Conservation (phyloP, 2,113 vertebrate species). For the Blennius ocellaris region DNA sequence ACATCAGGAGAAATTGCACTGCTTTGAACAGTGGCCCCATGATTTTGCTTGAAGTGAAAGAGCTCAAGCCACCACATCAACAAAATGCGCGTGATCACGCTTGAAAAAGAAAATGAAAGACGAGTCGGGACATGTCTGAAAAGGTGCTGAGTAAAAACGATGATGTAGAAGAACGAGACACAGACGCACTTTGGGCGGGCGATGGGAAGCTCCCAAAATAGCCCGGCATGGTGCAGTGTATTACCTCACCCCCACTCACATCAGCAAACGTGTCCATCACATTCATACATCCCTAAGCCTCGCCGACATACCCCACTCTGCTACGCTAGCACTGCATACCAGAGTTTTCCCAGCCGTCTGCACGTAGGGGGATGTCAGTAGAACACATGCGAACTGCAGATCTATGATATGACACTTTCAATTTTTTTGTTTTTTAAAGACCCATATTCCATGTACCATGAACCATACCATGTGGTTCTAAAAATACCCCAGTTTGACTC, state of each 20-base stretch:
- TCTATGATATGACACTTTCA: conserved; percentile 63
- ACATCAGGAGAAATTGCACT: conserved; percentile 16
- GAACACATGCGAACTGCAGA: conserved; percentile 36
- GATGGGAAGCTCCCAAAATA: conserved; percentile 71
- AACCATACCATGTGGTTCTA: too few species aligned
- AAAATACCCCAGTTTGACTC: conserved; percentile 63
- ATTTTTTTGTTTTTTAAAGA: conserved; percentile 56
- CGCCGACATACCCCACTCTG: conserved; percentile 59
- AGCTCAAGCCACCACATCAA: not conserved
- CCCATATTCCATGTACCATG: conserved; percentile 46
- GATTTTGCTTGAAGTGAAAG: not conserved
- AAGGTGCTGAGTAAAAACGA: conserved; percentile 15
- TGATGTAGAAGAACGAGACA: conserved; percentile 40
- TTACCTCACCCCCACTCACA: conserved; percentile 73
- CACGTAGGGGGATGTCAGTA: conserved; percentile 41
- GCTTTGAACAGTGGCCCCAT: not conserved
- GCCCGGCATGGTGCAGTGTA: conserved; percentile 47
- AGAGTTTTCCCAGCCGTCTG: conserved; percentile 41
- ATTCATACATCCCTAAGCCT: conserved; percentile 56
- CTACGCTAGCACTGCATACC: conserved; percentile 39
- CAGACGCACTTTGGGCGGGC: conserved; percentile 58
- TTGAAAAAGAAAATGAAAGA: conserved; percentile 22
- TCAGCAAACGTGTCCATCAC: conserved; percentile 74
- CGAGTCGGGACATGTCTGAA: not conserved
- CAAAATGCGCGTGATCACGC: not conserved